Base-by-base conservation (phyloP, 2,888 invertebrate genomes). In the Acleris laterana region DNA sequence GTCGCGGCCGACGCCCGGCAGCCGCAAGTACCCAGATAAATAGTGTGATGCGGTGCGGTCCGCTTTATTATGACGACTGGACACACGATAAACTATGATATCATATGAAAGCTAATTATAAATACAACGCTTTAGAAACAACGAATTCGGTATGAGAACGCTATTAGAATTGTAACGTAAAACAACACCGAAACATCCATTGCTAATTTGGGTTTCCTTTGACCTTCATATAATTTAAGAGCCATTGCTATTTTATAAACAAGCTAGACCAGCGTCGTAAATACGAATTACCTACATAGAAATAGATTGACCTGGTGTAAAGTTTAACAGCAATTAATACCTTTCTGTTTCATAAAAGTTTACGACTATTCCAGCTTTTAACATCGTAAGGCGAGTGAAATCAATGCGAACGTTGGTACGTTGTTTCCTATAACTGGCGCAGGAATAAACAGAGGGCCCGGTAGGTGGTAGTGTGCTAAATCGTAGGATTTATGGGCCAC, bases 401-500 rank as follows among this genome's bases (percentile, higher is more conserved):
- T 61, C 51, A 61, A 61, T 66, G 50, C 17, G 28, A 11, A 28
- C 50, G 46, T 25, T 32, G 7, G 38, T 51, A 51, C 13, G 50
- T 49, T 49, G 20, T 42, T 57, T 44, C 32, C 55, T 46, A 52
- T 59, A 46, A 46, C 42, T 32, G 38, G 52, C 51, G 57, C n/a
- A 48, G 67, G 62, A 62, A 69, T 81, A 84, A 85, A 86, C 81
- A 84, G 69, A 78, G 84, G 84, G 83, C 73, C 75, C 76, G 79
- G 77, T 80, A 77, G 78, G 81, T 82, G 78, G 80, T 81, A 81
- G 83, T 80, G 85, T 80, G 80, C 84, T 78, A 82, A 84, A 87
- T 84, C 81, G 80, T 78, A 75, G 76, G 79, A 83, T 88, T 88
- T 88, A 88, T 87, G 82, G 78, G 82, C 80, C 83, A 77, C 80